phyloP scores from a whole-genome alignment of 2,113 vertebrate genomes.

The Panurus biarmicus region DNA sequence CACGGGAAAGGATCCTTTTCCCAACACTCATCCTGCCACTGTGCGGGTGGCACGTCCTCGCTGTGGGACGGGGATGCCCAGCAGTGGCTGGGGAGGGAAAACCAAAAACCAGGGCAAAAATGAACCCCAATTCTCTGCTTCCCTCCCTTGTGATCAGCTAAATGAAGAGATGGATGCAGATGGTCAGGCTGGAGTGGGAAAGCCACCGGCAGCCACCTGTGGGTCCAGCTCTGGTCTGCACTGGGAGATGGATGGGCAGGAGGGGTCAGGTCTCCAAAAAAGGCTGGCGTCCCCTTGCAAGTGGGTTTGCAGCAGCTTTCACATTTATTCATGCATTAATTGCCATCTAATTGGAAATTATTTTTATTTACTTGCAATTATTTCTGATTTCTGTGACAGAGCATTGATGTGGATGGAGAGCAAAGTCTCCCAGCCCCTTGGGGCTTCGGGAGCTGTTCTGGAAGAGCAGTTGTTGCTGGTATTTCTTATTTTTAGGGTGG shows the following conservation, averaged over 20 bases:
- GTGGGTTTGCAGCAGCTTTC: constrained; percentile 18
- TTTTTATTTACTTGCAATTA: neutral
- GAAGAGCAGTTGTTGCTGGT: neutral
- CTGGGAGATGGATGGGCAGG: neutral
- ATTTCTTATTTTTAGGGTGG: neutral
- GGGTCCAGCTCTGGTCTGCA: neutral
- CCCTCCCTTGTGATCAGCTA: neutral
- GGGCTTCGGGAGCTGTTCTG: neutral
- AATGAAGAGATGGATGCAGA: neutral
- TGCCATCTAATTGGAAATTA: neutral
- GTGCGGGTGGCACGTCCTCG: fast-evolving
- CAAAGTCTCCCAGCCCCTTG: neutral
- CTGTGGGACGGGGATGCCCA: neutral
- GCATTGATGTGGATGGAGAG: neutral
- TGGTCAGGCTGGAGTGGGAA: neutral
- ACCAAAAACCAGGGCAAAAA: neutral
- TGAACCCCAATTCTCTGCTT: neutral
- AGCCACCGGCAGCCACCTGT: neutral
- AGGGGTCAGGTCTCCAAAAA: neutral
- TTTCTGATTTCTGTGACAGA: neutral
- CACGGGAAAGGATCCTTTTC: neutral
- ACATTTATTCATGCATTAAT: neutral
- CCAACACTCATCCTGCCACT: fast-evolving
- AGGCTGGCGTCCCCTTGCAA: neutral
- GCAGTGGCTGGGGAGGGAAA: neutral